Conservation (phyloP, 1,140 invertebrate genomes). For the Teleogryllus occipitalis region DNA sequence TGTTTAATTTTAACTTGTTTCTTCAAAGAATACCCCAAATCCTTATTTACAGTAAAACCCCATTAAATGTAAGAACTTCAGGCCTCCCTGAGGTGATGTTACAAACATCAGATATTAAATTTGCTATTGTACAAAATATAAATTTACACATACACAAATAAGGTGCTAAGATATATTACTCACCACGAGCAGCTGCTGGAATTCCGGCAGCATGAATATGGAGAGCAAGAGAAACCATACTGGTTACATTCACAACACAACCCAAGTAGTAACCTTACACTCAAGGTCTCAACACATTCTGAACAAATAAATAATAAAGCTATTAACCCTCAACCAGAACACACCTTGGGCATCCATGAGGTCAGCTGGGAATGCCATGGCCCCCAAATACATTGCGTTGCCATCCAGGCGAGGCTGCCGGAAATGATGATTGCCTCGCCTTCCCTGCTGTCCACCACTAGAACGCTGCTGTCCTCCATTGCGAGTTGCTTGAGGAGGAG, state of each 20-base stretch:
- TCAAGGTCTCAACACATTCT: no score
- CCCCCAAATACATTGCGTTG: slow-evolving; percentile 53
- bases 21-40: no score
- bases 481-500: slow-evolving; percentile 47
- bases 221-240: slow-evolving; percentile 12
- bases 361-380: slow-evolving; percentile 51
- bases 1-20: no score
- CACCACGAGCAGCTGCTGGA: background rate
- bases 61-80: no score
- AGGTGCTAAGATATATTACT: background rate
- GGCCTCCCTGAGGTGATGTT: no score
- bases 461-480: slow-evolving; percentile 29
- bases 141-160: no score
- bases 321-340: background rate
- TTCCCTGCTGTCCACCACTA: slow-evolving; percentile 27
- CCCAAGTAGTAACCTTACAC: no score
- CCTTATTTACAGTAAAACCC: no score
- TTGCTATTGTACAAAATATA: no score
- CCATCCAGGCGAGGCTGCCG: slow-evolving; percentile 32
- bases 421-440: slow-evolving; percentile 27
- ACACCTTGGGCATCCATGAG: slow-evolving; percentile 45
- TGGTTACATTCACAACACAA: no score
- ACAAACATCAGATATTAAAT: no score
- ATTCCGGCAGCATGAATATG: background rate
- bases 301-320: no score